These are phyloP conservation scores for Dasysyrphus tricinctus DNA, from an alignment of 2,888 invertebrate species.

Conservation along the genomic window DNA sequence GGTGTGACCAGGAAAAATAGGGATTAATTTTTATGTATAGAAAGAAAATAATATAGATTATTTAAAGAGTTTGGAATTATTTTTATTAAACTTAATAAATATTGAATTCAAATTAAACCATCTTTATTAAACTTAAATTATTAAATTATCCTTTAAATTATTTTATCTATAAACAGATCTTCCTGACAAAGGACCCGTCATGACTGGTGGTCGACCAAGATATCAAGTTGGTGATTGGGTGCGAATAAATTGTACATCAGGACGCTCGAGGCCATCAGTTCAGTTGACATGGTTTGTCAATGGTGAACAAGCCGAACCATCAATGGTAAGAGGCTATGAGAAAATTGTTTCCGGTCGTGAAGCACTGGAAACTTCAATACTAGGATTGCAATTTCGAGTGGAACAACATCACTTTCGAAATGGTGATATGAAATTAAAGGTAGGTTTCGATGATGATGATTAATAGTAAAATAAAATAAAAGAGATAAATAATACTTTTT, in stretches of 20 bases:
- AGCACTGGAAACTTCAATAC: conserved; percentile 87
- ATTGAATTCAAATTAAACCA: not conserved
- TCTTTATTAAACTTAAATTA: not conserved
- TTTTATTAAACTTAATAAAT: too few species aligned
- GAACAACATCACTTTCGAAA: conserved; percentile 88
- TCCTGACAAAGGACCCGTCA: conserved; percentile 86
- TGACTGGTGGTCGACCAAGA: conserved; percentile 85
- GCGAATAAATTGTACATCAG: conserved; percentile 86
- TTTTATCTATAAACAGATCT: conserved; percentile 82
- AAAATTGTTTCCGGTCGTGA: conserved; percentile 85
- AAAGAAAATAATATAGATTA: too few species aligned
- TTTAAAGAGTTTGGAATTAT: too few species aligned
- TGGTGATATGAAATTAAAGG: conserved; percentile 90
- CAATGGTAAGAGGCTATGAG: conserved; percentile 84
- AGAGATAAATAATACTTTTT: too few species aligned
- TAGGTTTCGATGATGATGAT: conserved; percentile 69
- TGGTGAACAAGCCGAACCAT: conserved; percentile 84
- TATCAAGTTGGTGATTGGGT: conserved; percentile 86
- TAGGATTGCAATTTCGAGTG: conserved; percentile 89
- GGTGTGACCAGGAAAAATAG: too few species aligned
- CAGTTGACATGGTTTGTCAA: conserved; percentile 86
- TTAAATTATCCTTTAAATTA: not conserved
- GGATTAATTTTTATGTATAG: too few species aligned
- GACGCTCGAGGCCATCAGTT: conserved; percentile 86
- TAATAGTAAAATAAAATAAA: too few species aligned